Percentiles rank a stretch among this genome's conserved stretches.
These are phyloP conservation scores for Hirundichthys speculiger DNA, from an alignment of 2,113 vertebrate genomes.

Conservation along the genomic window DNA sequence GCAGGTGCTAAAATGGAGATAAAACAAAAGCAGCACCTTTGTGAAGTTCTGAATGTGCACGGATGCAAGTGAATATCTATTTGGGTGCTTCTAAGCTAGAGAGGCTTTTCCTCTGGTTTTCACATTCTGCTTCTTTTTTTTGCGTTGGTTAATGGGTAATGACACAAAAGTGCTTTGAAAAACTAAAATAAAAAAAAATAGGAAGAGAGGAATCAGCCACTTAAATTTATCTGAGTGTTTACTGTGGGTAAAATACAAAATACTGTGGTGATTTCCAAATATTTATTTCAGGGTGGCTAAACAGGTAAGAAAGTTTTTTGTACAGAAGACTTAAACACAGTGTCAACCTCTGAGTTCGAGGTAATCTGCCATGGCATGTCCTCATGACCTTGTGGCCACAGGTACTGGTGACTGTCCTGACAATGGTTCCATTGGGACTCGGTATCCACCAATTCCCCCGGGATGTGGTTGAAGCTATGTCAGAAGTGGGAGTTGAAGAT, in stretches of 20 bases:
- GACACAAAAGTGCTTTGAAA: constrained; percentile 68
- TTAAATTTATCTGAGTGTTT: constrained; percentile 49
- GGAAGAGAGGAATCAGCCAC: constrained; percentile 33
- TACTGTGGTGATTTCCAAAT: constrained; percentile 75
- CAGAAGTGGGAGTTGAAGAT: too few species aligned
- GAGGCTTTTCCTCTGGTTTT: constrained; percentile 60
- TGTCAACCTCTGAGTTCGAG: constrained; percentile 43
- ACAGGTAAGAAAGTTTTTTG: constrained; percentile 70
- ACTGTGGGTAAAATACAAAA: too few species aligned
- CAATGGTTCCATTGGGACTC: too few species aligned
- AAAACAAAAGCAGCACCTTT: constrained; percentile 83
- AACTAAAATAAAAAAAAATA: constrained; percentile 8
- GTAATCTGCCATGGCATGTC: too few species aligned
- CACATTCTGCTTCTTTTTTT: constrained; percentile 64
- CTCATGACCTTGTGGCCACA: too few species aligned
- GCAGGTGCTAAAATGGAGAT: constrained; percentile 93
- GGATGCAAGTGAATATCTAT: constrained; percentile 20
- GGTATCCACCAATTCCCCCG: too few species aligned
- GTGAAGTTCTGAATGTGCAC: constrained; percentile 58
- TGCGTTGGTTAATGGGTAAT: constrained; percentile 73
- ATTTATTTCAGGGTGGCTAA: constrained; percentile 75
- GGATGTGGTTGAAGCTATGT: too few species aligned
- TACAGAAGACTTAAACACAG: constrained; percentile 55
- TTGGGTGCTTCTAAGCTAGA: constrained; percentile 16
- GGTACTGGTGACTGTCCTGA: too few species aligned